Conservation (phyloP, 2,113 vertebrate genomes). For the Okapia johnstoni region DNA sequence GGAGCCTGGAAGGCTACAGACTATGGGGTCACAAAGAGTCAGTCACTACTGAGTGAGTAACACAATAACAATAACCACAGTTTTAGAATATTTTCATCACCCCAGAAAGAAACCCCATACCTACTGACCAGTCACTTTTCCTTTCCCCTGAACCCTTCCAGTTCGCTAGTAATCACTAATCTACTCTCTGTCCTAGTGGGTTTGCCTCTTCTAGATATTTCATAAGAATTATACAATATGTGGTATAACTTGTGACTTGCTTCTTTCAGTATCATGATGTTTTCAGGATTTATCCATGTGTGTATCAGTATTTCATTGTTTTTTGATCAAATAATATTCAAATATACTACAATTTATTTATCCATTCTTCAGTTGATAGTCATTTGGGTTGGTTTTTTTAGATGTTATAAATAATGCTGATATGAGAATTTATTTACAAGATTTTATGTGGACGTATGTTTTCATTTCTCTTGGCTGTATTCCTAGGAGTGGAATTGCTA, state of each 20-base stretch:
- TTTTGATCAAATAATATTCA: neutral
- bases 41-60: neutral
- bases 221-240: neutral
- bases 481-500: neutral
- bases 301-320: neutral
- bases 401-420: neutral
- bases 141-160: neutral
- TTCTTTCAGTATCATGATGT: neutral
- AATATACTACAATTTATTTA: neutral
- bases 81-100: neutral
- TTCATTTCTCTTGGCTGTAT: neutral
- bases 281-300: neutral
- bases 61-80: neutral
- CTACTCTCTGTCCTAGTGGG: neutral
- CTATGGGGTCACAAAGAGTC: neutral
- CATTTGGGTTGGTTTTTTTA: neutral
- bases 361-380: neutral
- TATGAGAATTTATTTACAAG: neutral
- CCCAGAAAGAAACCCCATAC: neutral
- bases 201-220: neutral
- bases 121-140: neutral
- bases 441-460: neutral
- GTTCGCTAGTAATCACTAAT: neutral
- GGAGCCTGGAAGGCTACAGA: neutral
- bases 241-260: neutral